Evolutionary conservation across 2,888 invertebrate genomes (phyloP), one percentile per base, ranked within the genome.

Genomic region (Doris montereyensis): DNA sequence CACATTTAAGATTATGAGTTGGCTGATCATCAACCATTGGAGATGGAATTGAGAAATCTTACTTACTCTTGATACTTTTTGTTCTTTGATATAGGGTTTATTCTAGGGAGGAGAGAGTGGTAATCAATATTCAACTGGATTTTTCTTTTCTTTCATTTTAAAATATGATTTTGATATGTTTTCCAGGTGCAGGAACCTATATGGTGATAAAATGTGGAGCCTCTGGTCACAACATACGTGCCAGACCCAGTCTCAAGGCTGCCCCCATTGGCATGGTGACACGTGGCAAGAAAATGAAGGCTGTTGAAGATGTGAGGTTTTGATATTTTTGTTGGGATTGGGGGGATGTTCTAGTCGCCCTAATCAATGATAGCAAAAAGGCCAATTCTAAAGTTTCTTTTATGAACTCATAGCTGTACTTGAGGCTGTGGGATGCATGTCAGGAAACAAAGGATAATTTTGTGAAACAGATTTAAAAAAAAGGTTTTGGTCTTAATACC

Each of bases 141-240:
- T n/a, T n/a, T n/a, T n/a, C n/a, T n/a, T n/a, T n/a, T n/a, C n/a
- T n/a, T n/a, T n/a, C n/a, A n/a, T n/a, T n/a, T n/a, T n/a, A n/a
- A n/a, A n/a, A n/a, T n/a, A n/a, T n/a, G n/a, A n/a, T n/a, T n/a
- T n/a, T n/a, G n/a, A n/a, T n/a, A n/a, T n/a, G n/a, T n/a, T 17
- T 41, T 17, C 0, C 71, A 84, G 88, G 88, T 8, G 87, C 88
- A 72, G 91, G 91, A 2, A 92, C 93, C 26, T 95, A 95, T 87
- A 93, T 94, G 82, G 95, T 95, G 21, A 93, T 95, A 4, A 95
- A 94, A 87, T 95, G 95, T 90, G 95, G 95, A 0, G 94, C 95
- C 41, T 95, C 95, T 26, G 95, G 95, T 0, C 95, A 95, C 90
- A 95, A 95, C 88, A 94, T 95, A 68, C 92, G 95, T 70, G 93